These are phyloP conservation scores for Lasioglossum leucozonium DNA, from an alignment of 2,888 invertebrate species.

Conservation along the genomic window DNA sequence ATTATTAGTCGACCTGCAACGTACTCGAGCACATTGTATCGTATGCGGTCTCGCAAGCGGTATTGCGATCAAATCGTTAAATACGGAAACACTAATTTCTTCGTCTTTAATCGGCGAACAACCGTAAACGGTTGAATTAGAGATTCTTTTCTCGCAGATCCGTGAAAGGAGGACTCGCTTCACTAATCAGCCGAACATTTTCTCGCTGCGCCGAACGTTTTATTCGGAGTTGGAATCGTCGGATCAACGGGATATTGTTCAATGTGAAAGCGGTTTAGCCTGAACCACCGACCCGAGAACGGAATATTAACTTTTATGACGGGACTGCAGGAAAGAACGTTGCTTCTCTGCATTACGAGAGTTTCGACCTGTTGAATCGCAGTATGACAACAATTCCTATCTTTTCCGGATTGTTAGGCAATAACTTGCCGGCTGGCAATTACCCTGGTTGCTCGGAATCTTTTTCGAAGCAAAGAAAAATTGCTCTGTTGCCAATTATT, in stretches of 20 bases:
- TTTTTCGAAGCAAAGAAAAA: not conserved
- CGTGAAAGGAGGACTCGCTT: not conserved
- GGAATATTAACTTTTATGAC: slow-evolving; percentile 13
- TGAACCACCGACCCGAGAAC: not conserved
- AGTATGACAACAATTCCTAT: not conserved
- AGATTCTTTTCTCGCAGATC: not conserved
- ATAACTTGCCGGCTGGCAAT: not conserved
- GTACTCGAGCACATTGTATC: not conserved
- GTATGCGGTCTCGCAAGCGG: not conserved
- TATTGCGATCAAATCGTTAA: not conserved
- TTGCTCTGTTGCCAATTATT: not conserved
- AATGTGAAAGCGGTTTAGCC: not conserved
- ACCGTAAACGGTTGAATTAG: not conserved
- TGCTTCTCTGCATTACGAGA: not conserved
- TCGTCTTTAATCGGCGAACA: not conserved
- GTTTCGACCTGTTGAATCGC: not conserved
- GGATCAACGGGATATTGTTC: slow-evolving; percentile 6
- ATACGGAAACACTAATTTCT: not conserved
- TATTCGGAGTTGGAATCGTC: not conserved
- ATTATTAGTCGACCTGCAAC: not conserved
- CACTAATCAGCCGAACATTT: not conserved
- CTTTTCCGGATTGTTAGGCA: not conserved
- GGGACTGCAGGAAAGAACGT: not conserved
- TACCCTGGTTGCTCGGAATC: not conserved
- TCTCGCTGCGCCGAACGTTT: not conserved